Conservation (phyloP, 2,113 vertebrate species). For the Lanius collurio region DNA sequence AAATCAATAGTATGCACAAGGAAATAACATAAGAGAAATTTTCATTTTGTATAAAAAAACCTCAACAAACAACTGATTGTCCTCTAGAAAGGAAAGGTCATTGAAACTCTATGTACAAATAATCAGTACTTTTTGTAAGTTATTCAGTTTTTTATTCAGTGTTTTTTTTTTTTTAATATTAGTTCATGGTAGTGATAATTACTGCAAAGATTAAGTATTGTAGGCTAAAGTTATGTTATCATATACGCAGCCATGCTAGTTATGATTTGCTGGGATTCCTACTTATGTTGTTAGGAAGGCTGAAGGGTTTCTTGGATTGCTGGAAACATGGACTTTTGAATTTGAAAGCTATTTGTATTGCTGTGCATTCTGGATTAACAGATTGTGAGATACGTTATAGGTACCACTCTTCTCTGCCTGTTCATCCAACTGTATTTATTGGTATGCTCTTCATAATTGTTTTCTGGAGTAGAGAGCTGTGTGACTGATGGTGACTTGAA, state of each 20-base stretch:
- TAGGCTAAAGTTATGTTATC: neutral
- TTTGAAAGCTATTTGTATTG: too few relatives aligned
- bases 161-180: neutral
- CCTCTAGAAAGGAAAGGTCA: neutral
- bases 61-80: neutral
- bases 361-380: neutral
- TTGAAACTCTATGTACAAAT: neutral
- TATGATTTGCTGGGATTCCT: neutral
- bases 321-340: too few relatives aligned
- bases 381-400: neutral
- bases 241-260: neutral
- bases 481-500: neutral
- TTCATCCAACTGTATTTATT: neutral
- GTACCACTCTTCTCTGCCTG: neutral
- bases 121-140: neutral
- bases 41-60: neutral
- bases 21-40: neutral
- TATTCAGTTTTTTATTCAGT: neutral
- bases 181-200: neutral
- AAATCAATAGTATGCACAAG: neutral
- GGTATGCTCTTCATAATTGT: neutral
- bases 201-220: neutral
- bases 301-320: neutral
- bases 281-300: neutral
- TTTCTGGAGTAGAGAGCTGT: neutral